phyloP scores from a whole-genome alignment of 2,797 vertebrate genomes.

The Ispidina lecontei region DNA sequence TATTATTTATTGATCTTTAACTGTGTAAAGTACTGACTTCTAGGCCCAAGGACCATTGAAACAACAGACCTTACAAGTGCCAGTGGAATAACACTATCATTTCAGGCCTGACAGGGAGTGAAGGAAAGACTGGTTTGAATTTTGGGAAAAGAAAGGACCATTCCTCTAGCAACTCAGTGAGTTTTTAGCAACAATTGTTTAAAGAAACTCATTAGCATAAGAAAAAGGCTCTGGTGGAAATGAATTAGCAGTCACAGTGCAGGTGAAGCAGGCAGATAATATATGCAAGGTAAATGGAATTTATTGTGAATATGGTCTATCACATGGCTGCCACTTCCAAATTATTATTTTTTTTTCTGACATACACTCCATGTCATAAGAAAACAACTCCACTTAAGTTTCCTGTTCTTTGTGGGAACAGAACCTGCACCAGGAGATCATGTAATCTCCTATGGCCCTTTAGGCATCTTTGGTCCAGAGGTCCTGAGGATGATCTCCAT shows the following conservation, averaged over 20 bases:
- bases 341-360: neutral
- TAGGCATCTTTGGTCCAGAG: neutral
- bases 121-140: constrained; percentile 7
- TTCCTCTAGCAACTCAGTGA: neutral
- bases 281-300: constrained; percentile 27
- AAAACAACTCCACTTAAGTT: neutral
- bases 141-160: neutral
- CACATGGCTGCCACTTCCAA: neutral
- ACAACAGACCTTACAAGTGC: constrained; percentile 1
- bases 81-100: neutral
- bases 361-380: neutral
- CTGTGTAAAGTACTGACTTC: constrained; percentile 13
- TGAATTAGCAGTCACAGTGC: constrained; percentile 37
- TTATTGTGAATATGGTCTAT: neutral
- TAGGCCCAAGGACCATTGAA: neutral
- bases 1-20: constrained; percentile 20
- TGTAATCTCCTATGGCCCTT: neutral
- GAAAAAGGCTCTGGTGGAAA: constrained; percentile 49
- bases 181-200: constrained; percentile 56
- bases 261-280: constrained; percentile 52
- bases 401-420: neutral
- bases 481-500: neutral
- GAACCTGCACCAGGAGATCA: neutral
- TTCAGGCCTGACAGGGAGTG: neutral
- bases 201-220: constrained; percentile 55